phyloP scores from a whole-genome alignment of 2,888 invertebrate species.

The Keiferia lycopersicella region DNA sequence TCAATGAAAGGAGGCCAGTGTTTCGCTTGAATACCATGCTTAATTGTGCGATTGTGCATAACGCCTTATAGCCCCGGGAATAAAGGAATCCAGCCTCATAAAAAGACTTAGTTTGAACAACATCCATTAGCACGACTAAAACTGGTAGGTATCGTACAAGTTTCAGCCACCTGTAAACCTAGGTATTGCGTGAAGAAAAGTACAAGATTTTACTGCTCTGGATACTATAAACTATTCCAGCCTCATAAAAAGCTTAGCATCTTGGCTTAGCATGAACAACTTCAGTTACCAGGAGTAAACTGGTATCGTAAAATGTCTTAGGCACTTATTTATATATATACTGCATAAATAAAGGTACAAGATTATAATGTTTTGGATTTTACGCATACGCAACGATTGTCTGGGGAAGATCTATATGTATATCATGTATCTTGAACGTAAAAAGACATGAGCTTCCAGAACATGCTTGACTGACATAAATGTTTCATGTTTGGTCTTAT shows the following conservation, averaged over 20 bases:
- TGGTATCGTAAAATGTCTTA: too few relatives aligned
- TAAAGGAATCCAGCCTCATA: background rate
- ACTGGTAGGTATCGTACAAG: background rate
- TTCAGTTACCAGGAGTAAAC: too few relatives aligned
- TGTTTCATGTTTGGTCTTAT: constrained; percentile 21
- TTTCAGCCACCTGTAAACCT: background rate
- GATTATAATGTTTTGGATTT: too few relatives aligned
- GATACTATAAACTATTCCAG: background rate
- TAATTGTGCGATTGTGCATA: constrained; percentile 15
- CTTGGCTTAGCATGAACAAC: too few relatives aligned
- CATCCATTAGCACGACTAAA: background rate
- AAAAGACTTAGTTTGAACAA: background rate
- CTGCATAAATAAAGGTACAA: too few relatives aligned
- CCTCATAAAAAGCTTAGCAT: too few relatives aligned
- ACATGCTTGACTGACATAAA: background rate
- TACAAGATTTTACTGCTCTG: background rate
- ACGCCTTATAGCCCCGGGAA: background rate
- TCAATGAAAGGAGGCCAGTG: constrained; percentile 47
- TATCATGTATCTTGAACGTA: background rate
- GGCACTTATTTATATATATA: too few relatives aligned
- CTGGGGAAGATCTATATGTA: too few relatives aligned
- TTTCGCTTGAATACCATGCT: constrained; percentile 23
- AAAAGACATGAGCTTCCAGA: background rate
- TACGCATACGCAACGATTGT: too few relatives aligned
- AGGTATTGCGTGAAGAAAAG: background rate